Evolutionary conservation across 2,113 vertebrate species (phyloP).

Genomic region (Patagioenas fasciata): DNA sequence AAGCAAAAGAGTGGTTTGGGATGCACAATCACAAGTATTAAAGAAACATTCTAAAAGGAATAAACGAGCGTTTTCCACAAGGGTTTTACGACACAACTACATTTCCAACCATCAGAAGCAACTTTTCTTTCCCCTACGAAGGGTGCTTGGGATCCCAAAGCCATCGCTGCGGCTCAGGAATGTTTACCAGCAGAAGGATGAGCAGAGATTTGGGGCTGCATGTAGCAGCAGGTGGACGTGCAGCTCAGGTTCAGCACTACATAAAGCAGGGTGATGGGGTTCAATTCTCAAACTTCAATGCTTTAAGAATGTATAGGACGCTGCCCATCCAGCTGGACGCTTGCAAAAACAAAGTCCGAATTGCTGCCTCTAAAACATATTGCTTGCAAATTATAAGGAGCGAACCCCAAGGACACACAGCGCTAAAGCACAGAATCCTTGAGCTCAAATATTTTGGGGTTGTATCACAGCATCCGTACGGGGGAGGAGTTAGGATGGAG

Average conservation of each 20-base stretch:
- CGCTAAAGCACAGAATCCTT: too few species aligned
- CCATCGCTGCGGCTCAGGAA: neutral
- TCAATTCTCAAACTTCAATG: fast-evolving
- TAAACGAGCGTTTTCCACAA: neutral
- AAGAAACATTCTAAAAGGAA: neutral
- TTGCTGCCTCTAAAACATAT: fast-evolving
- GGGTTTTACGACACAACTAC: too few species aligned
- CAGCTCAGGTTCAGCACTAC: neutral
- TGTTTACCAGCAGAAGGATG: neutral
- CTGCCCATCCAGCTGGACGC: neutral
- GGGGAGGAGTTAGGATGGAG: neutral
- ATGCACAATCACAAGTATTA: fast-evolving
- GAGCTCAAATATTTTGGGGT: neutral
- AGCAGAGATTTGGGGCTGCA: fast-evolving
- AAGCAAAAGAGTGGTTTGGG: neutral
- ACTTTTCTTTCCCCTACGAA: neutral
- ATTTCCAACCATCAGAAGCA: neutral
- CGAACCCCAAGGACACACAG: neutral
- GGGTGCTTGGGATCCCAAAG: too few species aligned
- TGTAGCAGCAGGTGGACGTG: too few species aligned
- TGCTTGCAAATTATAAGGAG: neutral
- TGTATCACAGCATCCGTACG: fast-evolving
- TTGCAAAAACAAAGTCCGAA: neutral
- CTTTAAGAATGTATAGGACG: too few species aligned
- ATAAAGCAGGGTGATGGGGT: neutral